Conservation (phyloP, 2,888 invertebrate species). For the Hoplodrina ambigua region DNA sequence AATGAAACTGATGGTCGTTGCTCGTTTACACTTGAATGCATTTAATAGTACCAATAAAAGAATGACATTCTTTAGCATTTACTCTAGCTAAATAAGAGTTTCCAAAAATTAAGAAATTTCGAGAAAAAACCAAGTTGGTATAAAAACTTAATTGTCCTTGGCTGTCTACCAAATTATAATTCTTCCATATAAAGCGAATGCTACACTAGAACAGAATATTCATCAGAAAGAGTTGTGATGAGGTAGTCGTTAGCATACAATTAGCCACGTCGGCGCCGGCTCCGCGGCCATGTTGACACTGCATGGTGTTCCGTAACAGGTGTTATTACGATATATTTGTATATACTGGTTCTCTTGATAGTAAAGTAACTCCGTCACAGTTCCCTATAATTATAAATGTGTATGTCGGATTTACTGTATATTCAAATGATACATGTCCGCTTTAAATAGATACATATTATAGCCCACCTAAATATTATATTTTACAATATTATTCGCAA, state of each 20-base stretch:
- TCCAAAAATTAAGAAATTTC: slow-evolving; percentile 14
- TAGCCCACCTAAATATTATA: slow-evolving; percentile 82
- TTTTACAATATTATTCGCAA: slow-evolving; percentile 84
- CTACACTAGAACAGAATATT: slow-evolving; percentile 41
- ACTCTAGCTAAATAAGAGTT: slow-evolving; percentile 18
- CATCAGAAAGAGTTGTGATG: slow-evolving; percentile 35
- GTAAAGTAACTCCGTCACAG: slow-evolving; percentile 74
- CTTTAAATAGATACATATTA: slow-evolving; percentile 76
- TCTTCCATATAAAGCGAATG: slow-evolving; percentile 45
- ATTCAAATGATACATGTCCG: slow-evolving; percentile 75
- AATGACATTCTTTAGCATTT: slow-evolving; percentile 18
- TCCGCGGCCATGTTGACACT: slow-evolving; percentile 49
- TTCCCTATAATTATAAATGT: slow-evolving; percentile 68
- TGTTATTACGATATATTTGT: slow-evolving; percentile 58
- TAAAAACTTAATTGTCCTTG: background rate
- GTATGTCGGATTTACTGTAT: slow-evolving; percentile 76
- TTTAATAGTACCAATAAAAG: slow-evolving; percentile 31
- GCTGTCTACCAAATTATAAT: slow-evolving; percentile 38
- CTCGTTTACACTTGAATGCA: slow-evolving; percentile 40
- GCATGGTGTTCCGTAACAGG: slow-evolving; percentile 46
- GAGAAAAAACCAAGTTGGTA: background rate
- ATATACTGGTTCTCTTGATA: slow-evolving; percentile 68
- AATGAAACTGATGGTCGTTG: slow-evolving; percentile 14
- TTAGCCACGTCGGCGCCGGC: slow-evolving; percentile 33
- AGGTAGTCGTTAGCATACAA: slow-evolving; percentile 32